Percentiles rank a stretch among this genome's conserved stretches.
These are phyloP conservation scores for Catagonus wagneri DNA, from an alignment of 2,113 vertebrate genomes.

Conservation along the genomic window DNA sequence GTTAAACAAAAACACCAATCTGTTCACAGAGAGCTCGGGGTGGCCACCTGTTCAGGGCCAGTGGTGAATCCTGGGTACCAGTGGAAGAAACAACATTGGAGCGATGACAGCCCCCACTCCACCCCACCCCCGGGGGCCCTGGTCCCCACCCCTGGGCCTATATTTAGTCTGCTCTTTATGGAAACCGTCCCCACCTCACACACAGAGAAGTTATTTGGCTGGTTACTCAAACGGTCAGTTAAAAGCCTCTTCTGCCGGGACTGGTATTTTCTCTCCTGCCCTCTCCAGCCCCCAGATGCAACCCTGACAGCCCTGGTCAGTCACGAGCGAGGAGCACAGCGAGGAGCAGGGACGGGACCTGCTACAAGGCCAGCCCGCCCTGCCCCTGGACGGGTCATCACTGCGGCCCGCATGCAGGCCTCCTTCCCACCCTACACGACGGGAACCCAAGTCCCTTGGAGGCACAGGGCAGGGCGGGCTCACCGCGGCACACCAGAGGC, in stretches of 20 bases:
- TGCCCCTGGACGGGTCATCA: neutral
- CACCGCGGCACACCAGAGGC: neutral
- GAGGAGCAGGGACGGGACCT: neutral
- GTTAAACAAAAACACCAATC: slow-evolving; percentile 74
- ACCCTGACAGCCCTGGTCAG: neutral
- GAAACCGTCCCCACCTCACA: slow-evolving; percentile 59
- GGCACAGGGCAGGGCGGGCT: neutral
- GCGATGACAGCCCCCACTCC: neutral
- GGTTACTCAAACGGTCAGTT: slow-evolving; percentile 38
- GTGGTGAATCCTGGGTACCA: slow-evolving; percentile 14
- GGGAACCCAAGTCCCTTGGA: neutral
- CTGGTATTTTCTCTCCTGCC: neutral
- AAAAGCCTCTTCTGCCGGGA: neutral
- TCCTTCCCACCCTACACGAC: neutral
- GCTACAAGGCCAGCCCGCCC: neutral
- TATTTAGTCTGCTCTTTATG: slow-evolving; percentile 68
- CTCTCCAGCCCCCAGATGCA: neutral
- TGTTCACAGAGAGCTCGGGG: slow-evolving; percentile 61
- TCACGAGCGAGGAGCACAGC: neutral
- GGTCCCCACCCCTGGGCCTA: slow-evolving; percentile 63
- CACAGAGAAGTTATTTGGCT: slow-evolving; percentile 53
- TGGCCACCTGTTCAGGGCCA: slow-evolving; percentile 61
- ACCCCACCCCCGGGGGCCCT: neutral
- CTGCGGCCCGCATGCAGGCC: neutral
- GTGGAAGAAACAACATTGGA: neutral